Percentiles rank a stretch among this genome's conserved stretches.
These are phyloP conservation scores for Unio pictorum DNA, from an alignment of 2,888 invertebrate species.

Conservation along the genomic window DNA sequence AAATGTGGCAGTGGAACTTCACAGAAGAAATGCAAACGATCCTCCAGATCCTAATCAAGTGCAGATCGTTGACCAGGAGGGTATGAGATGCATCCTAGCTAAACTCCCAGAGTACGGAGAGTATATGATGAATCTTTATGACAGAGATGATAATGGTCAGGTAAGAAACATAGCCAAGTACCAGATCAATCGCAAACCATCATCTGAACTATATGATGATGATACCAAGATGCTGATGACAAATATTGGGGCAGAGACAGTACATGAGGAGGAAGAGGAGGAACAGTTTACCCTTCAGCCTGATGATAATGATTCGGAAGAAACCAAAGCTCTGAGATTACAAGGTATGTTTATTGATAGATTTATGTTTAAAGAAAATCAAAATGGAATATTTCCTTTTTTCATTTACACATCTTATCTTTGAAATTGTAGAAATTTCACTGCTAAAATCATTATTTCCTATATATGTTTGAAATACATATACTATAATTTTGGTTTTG, in stretches of 20 bases:
- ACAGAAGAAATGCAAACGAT: constrained; percentile 60
- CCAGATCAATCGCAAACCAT: constrained; percentile 57
- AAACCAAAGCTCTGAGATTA: constrained; percentile 27
- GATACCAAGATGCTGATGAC: constrained; percentile 59
- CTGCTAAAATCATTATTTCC: no score
- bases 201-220: constrained; percentile 54
- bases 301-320: constrained; percentile 36
- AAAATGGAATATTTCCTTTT: no score
- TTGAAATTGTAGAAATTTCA: no score
- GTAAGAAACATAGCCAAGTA: constrained; percentile 59
- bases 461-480: no score
- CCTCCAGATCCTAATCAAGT: constrained; percentile 47
- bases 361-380: no score
- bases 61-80: constrained; percentile 49
- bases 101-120: constrained; percentile 62
- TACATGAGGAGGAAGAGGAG: constrained; percentile 35
- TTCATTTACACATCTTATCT: no score
- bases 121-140: constrained; percentile 61
- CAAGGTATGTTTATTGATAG: constrained; percentile 23
- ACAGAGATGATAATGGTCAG: constrained; percentile 40
- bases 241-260: constrained; percentile 47
- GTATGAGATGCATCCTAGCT: constrained; percentile 50
- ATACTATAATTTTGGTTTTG: no score
- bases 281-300: constrained; percentile 11
- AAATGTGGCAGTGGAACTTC: constrained; percentile 56